These are phyloP conservation scores for Nerophis ophidion DNA, from an alignment of 2,113 vertebrate species.

Conservation along the genomic window DNA sequence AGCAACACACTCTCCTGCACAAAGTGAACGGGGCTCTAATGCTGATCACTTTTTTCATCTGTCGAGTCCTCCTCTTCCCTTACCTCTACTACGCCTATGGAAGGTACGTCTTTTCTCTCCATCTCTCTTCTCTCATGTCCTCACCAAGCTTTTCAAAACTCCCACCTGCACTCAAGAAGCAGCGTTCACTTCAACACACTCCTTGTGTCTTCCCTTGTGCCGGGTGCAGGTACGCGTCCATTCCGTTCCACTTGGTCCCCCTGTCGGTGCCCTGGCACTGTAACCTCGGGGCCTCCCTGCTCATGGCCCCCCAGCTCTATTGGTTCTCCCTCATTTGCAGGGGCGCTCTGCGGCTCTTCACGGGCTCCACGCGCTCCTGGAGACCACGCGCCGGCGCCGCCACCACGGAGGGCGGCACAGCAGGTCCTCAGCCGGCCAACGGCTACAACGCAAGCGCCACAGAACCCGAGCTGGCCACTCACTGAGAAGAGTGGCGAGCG, in stretches of 20 bases:
- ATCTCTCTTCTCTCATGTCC: conserved; percentile 31
- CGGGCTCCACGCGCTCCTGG: conserved; percentile 56
- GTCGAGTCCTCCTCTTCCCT: conserved; percentile 89
- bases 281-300: conserved; percentile 81
- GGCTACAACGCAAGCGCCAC: conserved; percentile 63
- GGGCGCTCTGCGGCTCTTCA: conserved; percentile 74
- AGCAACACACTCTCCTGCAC: conserved; percentile 86
- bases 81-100: conserved; percentile 93
- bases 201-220: conserved; percentile 3
- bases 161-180: conserved; percentile 4
- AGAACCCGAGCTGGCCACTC: conserved; percentile 56
- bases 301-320: conserved; percentile 87
- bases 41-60: conserved; percentile 89
- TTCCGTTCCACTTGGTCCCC: conserved; percentile 80
- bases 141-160: conserved; percentile 18
- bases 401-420: conserved; percentile 47
- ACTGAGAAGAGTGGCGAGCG: conserved; percentile 45
- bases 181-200: background rate
- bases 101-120: conserved; percentile 71
- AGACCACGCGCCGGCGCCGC: conserved; percentile 30
- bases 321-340: conserved; percentile 90
- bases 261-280: conserved; percentile 74
- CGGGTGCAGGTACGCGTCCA: conserved; percentile 72
- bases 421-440: conserved; percentile 60
- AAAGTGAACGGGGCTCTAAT: conserved; percentile 86